Percentiles rank a stretch among this genome's conserved stretches.
These are phyloP conservation scores for Rhamnusium bicolor DNA, from an alignment of 2,888 invertebrate species.

Conservation along the genomic window DNA sequence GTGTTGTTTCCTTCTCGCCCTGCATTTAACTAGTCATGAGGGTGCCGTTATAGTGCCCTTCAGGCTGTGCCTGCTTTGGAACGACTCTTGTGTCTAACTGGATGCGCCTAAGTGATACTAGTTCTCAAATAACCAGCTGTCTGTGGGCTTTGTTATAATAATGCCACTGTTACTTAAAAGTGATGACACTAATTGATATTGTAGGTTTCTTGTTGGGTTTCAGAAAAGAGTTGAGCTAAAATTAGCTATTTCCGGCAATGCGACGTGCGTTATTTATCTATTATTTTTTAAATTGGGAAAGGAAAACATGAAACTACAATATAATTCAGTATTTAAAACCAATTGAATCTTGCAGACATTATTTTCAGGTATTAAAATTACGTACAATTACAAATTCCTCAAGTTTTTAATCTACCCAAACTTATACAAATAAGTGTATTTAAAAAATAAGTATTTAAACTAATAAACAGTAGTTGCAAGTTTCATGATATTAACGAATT, in stretches of 20 bases:
- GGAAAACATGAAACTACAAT: not conserved
- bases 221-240: not conserved
- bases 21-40: constrained; percentile 54
- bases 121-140: constrained; percentile 2
- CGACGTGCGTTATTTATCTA: not conserved
- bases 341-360: too few relatives aligned
- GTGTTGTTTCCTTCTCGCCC: constrained; percentile 51
- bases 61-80: constrained; percentile 40
- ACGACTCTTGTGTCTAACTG: constrained; percentile 51
- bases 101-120: constrained; percentile 48
- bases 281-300: not conserved
- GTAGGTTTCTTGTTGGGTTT: not conserved
- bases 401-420: too few relatives aligned
- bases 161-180: constrained; percentile 4
- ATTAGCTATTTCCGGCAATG: not conserved
- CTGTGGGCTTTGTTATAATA: constrained; percentile 12
- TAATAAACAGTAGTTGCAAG: too few relatives aligned
- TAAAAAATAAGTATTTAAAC: too few relatives aligned
- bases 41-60: constrained; percentile 52
- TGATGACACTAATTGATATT: constrained; percentile 2
- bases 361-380: too few relatives aligned
- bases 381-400: too few relatives aligned
- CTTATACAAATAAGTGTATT: too few relatives aligned
- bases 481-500: too few relatives aligned
- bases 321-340: too few relatives aligned